Conservation (phyloP, 2,113 vertebrate species). For the Siniperca knerii region DNA sequence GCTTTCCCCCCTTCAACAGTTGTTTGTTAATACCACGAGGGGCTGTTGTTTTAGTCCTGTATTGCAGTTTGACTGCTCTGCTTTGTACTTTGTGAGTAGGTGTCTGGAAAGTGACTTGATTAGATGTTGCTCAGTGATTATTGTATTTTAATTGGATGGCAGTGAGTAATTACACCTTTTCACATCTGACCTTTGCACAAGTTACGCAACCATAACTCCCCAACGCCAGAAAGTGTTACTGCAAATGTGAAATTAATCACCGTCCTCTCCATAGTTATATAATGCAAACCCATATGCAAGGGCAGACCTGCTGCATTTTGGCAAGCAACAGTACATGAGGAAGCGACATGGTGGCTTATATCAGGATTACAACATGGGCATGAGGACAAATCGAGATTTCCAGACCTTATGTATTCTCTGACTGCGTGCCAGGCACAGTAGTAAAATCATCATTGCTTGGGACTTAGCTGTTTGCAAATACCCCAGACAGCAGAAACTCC, state of each 20-base stretch:
- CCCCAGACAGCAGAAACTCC: neutral
- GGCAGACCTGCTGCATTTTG: conserved; percentile 50
- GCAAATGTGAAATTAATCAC: conserved; percentile 56
- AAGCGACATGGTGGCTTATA: conserved; percentile 72
- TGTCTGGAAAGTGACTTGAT: conserved; percentile 51
- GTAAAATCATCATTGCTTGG: conserved; percentile 55
- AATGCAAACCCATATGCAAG: conserved; percentile 55
- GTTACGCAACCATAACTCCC: conserved; percentile 39
- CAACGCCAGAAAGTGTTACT: conserved; percentile 20
- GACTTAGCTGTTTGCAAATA: conserved; percentile 22
- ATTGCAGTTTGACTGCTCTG: neutral
- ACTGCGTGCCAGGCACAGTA: conserved; percentile 51
- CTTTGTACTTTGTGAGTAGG: conserved; percentile 26
- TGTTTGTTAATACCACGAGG: neutral
- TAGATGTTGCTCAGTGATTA: conserved; percentile 46
- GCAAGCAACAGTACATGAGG: conserved; percentile 56
- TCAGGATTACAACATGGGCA: conserved; percentile 77
- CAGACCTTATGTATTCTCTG: conserved; percentile 67
- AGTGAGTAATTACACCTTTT: conserved; percentile 35
- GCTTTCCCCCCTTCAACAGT: neutral
- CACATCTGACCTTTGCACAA: conserved; percentile 16
- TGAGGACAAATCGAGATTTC: conserved; percentile 65
- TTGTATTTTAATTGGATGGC: conserved; percentile 62
- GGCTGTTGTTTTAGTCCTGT: neutral
- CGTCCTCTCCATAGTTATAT: conserved; percentile 53